Evolutionary conservation across 2,888 invertebrate species (phyloP).

Genomic region (Dioctria rufipes): DNA sequence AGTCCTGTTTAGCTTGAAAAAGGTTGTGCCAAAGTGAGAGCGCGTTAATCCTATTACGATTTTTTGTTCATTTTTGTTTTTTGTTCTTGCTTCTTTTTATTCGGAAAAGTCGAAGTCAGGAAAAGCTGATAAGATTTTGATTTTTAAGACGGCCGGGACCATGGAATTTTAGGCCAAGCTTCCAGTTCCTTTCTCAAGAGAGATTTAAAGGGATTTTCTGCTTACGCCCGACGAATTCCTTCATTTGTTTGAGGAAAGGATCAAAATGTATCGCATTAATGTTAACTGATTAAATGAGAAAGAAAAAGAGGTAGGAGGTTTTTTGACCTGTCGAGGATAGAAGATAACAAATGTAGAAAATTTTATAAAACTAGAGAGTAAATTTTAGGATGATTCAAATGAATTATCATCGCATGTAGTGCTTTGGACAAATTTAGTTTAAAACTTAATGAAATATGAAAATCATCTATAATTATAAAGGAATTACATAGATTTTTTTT

Average conservation of each 20-base stretch:
- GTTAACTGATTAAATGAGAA: constrained; percentile 17
- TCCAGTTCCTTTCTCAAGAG: constrained; percentile 20
- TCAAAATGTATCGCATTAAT: constrained; percentile 46
- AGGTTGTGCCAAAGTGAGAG: constrained; percentile 45
- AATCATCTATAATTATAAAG: too few species aligned
- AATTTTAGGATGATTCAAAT: too few species aligned
- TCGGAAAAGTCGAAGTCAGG: constrained; percentile 24
- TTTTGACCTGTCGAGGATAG: not conserved
- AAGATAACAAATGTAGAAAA: too few species aligned
- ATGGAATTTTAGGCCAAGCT: constrained; percentile 41
- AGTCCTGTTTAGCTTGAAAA: constrained; percentile 41
- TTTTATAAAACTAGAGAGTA: too few species aligned
- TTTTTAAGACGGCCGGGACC: constrained; percentile 42
- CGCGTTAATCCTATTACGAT: constrained; percentile 55
- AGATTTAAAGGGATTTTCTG: constrained; percentile 52
- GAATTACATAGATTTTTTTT: too few species aligned
- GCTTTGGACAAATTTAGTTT: too few species aligned
- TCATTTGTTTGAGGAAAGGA: constrained; percentile 43
- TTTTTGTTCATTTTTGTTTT: constrained; percentile 4
- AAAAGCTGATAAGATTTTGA: constrained; percentile 56
- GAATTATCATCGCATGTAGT: too few species aligned
- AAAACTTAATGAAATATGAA: too few species aligned
- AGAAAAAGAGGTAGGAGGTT: not conserved
- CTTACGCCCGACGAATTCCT: constrained; percentile 14
- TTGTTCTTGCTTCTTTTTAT: not conserved